Evolutionary conservation across 1,140 invertebrate genomes (phyloP).

Genomic region (Drosophila sechellia): DNA sequence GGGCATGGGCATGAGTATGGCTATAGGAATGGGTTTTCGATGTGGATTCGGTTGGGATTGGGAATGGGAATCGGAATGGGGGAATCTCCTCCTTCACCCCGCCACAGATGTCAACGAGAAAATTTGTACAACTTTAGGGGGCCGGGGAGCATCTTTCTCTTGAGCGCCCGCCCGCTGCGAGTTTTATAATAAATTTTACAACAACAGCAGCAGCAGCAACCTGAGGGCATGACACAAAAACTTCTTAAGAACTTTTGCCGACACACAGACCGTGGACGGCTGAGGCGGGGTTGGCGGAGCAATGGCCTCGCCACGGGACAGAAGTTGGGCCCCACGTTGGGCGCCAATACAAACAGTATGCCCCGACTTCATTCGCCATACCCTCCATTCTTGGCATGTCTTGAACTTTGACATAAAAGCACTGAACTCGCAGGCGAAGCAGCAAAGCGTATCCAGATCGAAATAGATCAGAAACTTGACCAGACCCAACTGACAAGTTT

Average conservation of each 20-base stretch:
- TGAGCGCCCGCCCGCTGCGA: constrained; percentile 57
- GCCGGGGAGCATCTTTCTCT: constrained; percentile 1
- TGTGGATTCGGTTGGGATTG: neutral
- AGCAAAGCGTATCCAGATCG: constrained; percentile 13
- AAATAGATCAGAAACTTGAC: constrained; percentile 28
- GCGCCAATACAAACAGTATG: constrained; percentile 51
- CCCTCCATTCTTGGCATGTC: neutral
- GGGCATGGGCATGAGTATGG: neutral
- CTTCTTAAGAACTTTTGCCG: constrained; percentile 80
- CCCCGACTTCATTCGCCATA: neutral
- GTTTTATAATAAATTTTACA: constrained; percentile 76
- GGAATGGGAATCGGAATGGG: no score
- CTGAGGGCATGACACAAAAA: constrained; percentile 71
- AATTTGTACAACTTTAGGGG: constrained; percentile 38
- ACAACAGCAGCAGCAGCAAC: constrained; percentile 50
- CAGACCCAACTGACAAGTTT: neutral
- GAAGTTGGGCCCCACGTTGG: constrained; percentile 45
- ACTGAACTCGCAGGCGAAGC: constrained; percentile 27
- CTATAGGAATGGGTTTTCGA: neutral
- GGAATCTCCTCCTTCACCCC: neutral
- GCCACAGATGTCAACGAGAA: constrained; percentile 63
- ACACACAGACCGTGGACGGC: constrained; percentile 28
- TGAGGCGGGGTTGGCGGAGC: neutral
- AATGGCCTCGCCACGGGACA: constrained; percentile 41
- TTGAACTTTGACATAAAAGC: constrained; percentile 66